Evolutionary conservation across 92 coral and sea anemone genomes (phyloP), one percentile per base, ranked within the genome.

Genomic region (Parazoanthus darwini): DNA sequence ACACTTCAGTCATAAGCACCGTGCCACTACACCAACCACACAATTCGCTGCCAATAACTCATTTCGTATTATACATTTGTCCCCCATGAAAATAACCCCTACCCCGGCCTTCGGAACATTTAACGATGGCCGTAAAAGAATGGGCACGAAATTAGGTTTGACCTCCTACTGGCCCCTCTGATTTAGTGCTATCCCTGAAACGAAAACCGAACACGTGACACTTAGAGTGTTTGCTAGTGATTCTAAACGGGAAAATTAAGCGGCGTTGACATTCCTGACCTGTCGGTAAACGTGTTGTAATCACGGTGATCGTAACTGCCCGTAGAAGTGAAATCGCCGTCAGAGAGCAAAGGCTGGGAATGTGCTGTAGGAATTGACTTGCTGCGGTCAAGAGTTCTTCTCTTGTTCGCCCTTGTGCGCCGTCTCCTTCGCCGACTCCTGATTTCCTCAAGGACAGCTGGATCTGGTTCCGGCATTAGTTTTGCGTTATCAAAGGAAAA

Each of bases 401-500:
- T 67, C 78, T 58, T 48, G 59, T 23, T 23, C 66, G 80, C 77
- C 88, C 37, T 82, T 51, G 89, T 43, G 2, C 51, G 83, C 33
- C 80, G 14, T 50, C 90, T 88, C 3, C 76, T 82, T 26, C 93
- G 87, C 11, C 82, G 91, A 67, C 78, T 90, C 8, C 98, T 93
- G 36, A 96, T 82, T 26, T 79, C 87, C 25, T 92, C 92, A 82
- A 96, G 90, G 44, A 82, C 89, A 2, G 89, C 86, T 2, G 91
- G 94, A 13, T 82, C 89, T 26, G 99, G 99, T 72, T 92, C 94
- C 0, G 96, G 93, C 20, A 92, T 92, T 0, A 97, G 96, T 63
- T 96, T 90, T 3, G 68, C 86, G 54, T 97, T 92, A 51, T 89
- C 85, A 80, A 97, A 97, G 1, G 99, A 89, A 94, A 93, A 97